Evolutionary conservation across 2,888 invertebrate species (phyloP).

Genomic region (Drosophila atripex): DNA sequence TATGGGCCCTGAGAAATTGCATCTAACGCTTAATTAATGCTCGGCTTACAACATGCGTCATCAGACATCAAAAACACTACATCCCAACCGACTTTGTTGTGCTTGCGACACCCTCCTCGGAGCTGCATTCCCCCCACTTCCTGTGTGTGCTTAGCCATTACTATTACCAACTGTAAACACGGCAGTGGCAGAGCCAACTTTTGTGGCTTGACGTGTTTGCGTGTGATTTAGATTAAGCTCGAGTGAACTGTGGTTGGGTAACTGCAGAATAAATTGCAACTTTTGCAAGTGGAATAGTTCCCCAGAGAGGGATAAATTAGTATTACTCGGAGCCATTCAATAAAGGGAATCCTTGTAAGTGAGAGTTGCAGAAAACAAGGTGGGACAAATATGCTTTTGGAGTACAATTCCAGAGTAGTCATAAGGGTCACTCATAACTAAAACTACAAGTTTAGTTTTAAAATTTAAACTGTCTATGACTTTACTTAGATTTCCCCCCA

Average conservation of each 20-base stretch:
- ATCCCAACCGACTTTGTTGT: constrained; percentile 71
- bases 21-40: constrained; percentile 74
- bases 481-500: not conserved
- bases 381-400: not conserved
- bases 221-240: constrained; percentile 70
- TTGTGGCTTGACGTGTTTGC: constrained; percentile 70
- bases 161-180: constrained; percentile 46
- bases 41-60: constrained; percentile 64
- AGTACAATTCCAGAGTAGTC: not conserved
- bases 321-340: constrained; percentile 37
- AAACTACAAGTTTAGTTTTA: not conserved
- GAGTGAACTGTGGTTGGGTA: constrained; percentile 38
- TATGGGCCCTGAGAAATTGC: constrained; percentile 70
- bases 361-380: not conserved
- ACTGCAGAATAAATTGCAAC: constrained; percentile 41
- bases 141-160: constrained; percentile 36
- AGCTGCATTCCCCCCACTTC: constrained; percentile 9
- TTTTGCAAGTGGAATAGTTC: constrained; percentile 39
- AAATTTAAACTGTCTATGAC: not conserved
- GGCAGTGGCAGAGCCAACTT: constrained; percentile 55
- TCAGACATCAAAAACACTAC: constrained; percentile 75
- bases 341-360: constrained; percentile 14
- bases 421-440: not conserved
- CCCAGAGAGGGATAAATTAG: constrained; percentile 39
- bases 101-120: constrained; percentile 12